Percentiles rank a stretch among this genome's conserved stretches.
Conservation (phyloP, 2,797 vertebrate genomes). For the Galago senegalensis region DNA sequence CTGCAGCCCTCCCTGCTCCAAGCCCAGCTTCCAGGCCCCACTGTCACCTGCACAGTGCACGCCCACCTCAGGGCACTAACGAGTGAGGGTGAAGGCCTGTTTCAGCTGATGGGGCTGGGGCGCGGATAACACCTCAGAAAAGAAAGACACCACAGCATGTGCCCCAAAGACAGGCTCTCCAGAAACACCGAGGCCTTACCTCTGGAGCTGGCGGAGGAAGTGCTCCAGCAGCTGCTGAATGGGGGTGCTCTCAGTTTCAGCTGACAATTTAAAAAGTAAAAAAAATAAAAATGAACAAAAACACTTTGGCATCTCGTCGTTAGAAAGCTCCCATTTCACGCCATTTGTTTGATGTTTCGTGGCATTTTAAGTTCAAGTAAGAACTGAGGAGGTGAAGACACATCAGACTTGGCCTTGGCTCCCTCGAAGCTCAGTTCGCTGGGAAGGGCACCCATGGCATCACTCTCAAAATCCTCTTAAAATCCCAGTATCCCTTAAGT, state of each 20-base stretch:
- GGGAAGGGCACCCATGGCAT: background rate
- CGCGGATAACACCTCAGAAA: background rate
- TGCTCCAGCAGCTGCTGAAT: constrained; percentile 97
- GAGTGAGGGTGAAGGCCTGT: background rate
- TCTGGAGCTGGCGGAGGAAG: constrained; percentile 97
- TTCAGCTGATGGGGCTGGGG: background rate
- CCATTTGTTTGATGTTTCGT: background rate
- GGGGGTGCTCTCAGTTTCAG: constrained; percentile 96
- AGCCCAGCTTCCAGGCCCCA: background rate
- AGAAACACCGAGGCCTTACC: constrained; percentile 88
- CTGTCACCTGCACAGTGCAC: fast-evolving
- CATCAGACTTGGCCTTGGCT: background rate
- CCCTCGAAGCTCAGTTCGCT: background rate
- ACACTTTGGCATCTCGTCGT: background rate
- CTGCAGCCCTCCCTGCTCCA: background rate
- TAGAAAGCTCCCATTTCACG: background rate
- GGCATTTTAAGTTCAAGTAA: background rate
- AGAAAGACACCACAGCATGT: fast-evolving
- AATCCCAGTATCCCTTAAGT: background rate
- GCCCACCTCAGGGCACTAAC: too few species aligned
- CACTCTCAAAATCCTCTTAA: background rate
- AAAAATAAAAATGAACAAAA: background rate
- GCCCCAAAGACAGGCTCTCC: background rate
- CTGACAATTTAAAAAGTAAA: constrained; percentile 70
- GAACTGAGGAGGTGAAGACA: background rate